A percentile compares a stretch with the other conserved stretches of the same genome.
Conservation (phyloP, 2,888 invertebrate species). For the Eristalis pertinax region DNA sequence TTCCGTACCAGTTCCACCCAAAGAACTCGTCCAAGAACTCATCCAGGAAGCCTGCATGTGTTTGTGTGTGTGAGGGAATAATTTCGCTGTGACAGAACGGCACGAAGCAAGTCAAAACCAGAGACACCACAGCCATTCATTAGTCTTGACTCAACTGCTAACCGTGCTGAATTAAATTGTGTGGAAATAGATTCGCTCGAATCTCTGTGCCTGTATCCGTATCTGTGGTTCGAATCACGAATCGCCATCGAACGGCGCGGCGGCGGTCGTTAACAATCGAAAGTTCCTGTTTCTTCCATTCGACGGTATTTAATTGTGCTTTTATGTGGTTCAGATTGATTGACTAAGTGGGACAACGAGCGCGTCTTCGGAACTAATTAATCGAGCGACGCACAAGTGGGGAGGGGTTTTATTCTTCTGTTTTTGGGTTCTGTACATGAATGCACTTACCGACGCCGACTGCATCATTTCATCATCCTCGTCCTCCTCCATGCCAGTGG, state of each 20-base stretch:
- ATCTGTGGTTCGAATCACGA: constrained; percentile 12
- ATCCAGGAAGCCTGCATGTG: not conserved
- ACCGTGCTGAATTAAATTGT: constrained; percentile 62
- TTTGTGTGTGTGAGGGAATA: not conserved
- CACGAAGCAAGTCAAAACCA: not conserved
- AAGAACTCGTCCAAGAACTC: not conserved
- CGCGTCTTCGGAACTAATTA: constrained; percentile 41
- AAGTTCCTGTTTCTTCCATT: constrained; percentile 60
- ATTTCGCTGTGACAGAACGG: not conserved
- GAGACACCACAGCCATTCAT: constrained; percentile 21
- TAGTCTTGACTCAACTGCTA: constrained; percentile 54
- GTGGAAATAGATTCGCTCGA: constrained; percentile 34
- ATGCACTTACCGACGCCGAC: constrained; percentile 75
- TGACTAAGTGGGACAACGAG: constrained; percentile 63
- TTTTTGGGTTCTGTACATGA: not conserved
- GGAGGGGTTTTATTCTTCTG: not conserved
- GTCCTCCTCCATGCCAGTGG: constrained; percentile 52
- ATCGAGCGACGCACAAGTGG: not conserved
- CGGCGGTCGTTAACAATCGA: constrained; percentile 59
- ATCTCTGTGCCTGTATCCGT: not conserved
- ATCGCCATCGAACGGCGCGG: not conserved
- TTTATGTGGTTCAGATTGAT: constrained; percentile 26
- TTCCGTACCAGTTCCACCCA: not conserved
- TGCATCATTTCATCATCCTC: constrained; percentile 76
- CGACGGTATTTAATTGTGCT: constrained; percentile 51